Base-by-base conservation (phyloP, 2,797 vertebrate genomes). In the Sandelia bainsii region DNA sequence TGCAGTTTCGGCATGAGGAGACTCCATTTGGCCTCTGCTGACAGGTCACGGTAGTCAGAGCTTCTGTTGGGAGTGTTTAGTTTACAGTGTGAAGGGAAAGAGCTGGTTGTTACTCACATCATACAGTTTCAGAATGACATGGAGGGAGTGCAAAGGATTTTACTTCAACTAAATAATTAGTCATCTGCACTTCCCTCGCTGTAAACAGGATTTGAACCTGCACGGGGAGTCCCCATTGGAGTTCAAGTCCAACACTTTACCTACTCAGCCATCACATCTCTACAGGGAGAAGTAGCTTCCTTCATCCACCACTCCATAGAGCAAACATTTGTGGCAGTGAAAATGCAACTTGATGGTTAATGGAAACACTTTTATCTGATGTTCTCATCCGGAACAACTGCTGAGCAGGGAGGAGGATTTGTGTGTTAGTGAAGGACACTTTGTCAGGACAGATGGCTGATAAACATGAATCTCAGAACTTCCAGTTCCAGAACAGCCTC, bases 371-470 rank as follows among this genome's bases (percentile, higher is more conserved):
- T 69, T 63, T 44, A 68, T 81, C 68, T 57, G 51, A 45, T 60
- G 62, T 57, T 49, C 52, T 52, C 69, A 60, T 72, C 75, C 74
- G 75, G 81, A 62, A 53, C 68, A 29, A 50, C 75, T 67, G 75
- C 75, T 72, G 69, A 69, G 68, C 60, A 52, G 60, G 50, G 54
- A 62, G 58, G 53, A 75, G 48, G 34, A 9, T 68, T 1, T 69
- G 62, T 72, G 63, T 32, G 13, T 16, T 34, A 27, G 54, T 74
- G 77, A 80, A 78, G 72, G 67, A 77, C 74, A 77, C 25, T 54
- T 60, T 59, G 58, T 69, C 40, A 64, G 61, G 60, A 71, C 77
- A 82, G 69, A 70, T 34, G 61, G 64, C 51, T 75, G 72, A 85
- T 79, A 68, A 72, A 39, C 57, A 57, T 39, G 8, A 48, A 53